Evolutionary conservation across 2,113 vertebrate genomes (phyloP).

Genomic region (Strix uralensis): DNA sequence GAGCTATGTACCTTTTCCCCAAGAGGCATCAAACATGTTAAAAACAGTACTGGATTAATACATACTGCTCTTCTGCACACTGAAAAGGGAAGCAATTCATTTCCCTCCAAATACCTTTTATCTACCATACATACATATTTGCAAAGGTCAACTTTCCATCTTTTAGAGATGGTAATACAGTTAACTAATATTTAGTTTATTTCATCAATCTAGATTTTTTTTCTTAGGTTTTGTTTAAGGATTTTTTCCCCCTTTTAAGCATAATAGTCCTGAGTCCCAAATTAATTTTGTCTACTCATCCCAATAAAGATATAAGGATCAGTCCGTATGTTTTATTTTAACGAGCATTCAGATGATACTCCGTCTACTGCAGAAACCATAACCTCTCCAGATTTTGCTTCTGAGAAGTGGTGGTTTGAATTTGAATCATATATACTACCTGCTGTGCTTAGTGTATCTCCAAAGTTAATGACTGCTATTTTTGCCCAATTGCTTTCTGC

Average conservation of each 20-base stretch:
- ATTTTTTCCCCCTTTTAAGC: neutral
- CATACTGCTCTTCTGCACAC: neutral
- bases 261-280: neutral
- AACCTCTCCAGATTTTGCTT: conserved; percentile 3
- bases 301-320: neutral
- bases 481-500: conserved; percentile 52
- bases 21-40: neutral
- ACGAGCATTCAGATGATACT: neutral
- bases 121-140: neutral
- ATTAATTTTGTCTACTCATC: neutral
- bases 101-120: neutral
- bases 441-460: conserved; percentile 38
- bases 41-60: neutral
- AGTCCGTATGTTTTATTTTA: conserved; percentile 2
- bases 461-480: conserved; percentile 60
- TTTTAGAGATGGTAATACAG: neutral
- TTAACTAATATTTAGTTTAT: neutral
- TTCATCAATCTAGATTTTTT: neutral
- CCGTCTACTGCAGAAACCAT: neutral
- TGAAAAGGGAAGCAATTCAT: neutral
- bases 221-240: neutral
- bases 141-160: neutral
- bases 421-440: conserved; percentile 38
- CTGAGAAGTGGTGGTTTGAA: conserved; percentile 29
- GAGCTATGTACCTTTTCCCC: neutral